Base-by-base conservation (phyloP, 2,888 invertebrate species). In the Drosophila meridionalis region DNA sequence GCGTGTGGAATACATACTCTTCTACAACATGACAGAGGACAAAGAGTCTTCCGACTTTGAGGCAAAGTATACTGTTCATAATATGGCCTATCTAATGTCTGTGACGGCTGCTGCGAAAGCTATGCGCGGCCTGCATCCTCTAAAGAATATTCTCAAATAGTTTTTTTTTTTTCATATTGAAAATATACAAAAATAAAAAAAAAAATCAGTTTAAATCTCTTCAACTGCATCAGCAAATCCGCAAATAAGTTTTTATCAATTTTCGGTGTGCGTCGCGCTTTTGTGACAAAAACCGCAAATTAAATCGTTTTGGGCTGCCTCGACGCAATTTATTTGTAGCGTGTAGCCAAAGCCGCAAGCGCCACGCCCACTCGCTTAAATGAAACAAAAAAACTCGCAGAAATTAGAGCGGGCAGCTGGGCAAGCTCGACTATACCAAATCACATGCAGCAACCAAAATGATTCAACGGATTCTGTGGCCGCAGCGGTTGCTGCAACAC, bases 391-490 rank as follows among this genome's bases (percentile, higher is more conserved):
- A 26, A 2, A 11, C 26, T 53, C 69, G 52, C 50, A 26, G 20
- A 82, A 82, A 87, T 85, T 84, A 87, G 78, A 78, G 59, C 69
- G 56, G 72, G 52, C 67, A 38, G 63, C 61, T 40, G 30, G 38
- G 20, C 58, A 64, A 45, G 58, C 64, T 68, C 50, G 14, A 34
- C 56, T 69, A 73, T 65, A 43, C 48, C 78, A 87, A 87, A 87
- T 88, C 90, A 82, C 70, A 78, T 73, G 71, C 84, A 76, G 82
- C 68, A 74, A 83, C 83, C 87, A 80, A 80, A 90, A 90, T 87
- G 80, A 87, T 87, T 88, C 67, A 82, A 78, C 76, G 87, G 89
- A 82, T 78, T 88, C 76, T 86, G 88, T 59, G 88, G 89, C 89
- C 69, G 65, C 66, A 45, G 62, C 56, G 88, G 83, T 69, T 50